Base-by-base conservation (phyloP, 2,113 vertebrate genomes). In the Sprattus sprattus region DNA sequence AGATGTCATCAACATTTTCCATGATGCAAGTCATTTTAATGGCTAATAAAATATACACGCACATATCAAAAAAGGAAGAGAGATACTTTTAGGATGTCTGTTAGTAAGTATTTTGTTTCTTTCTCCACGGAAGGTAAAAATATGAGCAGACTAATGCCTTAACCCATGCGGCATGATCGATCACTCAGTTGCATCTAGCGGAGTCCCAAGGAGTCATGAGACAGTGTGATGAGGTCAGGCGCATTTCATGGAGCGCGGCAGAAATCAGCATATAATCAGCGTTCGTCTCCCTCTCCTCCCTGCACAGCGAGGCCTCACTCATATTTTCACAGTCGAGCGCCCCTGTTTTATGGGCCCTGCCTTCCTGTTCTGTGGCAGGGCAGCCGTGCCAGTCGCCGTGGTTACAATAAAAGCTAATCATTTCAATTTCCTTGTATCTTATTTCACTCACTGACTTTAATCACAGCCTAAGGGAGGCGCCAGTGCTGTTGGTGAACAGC, bases 351-450 rank as follows among this genome's bases (percentile, higher is more conserved):
- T 90, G 92, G 91, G 89, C 90, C 89, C 84, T 60, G 88, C 85
- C 45, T 67, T 89, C 82, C 87, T 89, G 89, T 88, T 90, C 89
- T 87, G 85, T 85, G 83, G 83, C 85, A 46, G 22, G 25, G 80
- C 78, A 83, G 78, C 86, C 86, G 78, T 88, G 89, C 90, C 92
- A 92, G 88, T 93, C 89, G n/a, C 90, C 89, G 88, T 87, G 92
- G 92, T 94, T 92, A 89, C 91, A 89, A 90, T 92, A 93, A 93
- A 94, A 94, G 91, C 90, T 67, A 94, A 94, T 93, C 88, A 93
- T 93, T 94, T 93, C 89, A 93, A 92, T 94, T 94, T 94, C 93
- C 93, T 93, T 89, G 89, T 93, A 94, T 95, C 92, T 94, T 92
- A 93, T 95, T 94, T 94, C 94, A 92, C 91, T 92, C 90, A 89